Conservation (phyloP, 35 echinoderm and acorn worm species). For the Holothuria glaberrima region DNA sequence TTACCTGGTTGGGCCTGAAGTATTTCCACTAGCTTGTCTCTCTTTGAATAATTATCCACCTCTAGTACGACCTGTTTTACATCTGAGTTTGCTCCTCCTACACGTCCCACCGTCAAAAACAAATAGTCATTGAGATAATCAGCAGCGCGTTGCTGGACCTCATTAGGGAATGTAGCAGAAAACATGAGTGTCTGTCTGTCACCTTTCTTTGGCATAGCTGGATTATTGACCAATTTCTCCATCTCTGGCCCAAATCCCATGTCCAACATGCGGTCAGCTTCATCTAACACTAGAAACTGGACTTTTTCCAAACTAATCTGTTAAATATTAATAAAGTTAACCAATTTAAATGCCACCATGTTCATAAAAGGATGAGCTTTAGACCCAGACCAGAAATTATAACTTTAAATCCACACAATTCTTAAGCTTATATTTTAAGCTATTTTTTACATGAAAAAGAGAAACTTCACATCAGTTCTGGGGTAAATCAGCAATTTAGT, state of each 20-base stretch:
- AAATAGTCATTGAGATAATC: conserved; percentile 91
- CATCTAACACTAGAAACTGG: conserved; percentile 84
- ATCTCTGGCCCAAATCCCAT: conserved; percentile 98
- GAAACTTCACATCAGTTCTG: no score
- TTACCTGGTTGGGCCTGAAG: conserved; percentile 66
- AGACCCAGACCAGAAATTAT: no score
- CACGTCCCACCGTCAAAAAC: conserved; percentile 88
- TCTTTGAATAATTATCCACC: conserved; percentile 73
- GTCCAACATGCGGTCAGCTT: conserved; percentile 99
- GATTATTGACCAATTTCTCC: conserved; percentile 79
- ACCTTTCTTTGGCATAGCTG: conserved; percentile 88
- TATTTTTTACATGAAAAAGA: no score
- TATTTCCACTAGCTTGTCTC: conserved; percentile 82
- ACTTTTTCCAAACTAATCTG: conserved; percentile 84
- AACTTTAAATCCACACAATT: no score
- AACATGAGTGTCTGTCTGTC: conserved; percentile 93
- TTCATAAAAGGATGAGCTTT: no score
- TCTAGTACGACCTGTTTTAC: conserved; percentile 79
- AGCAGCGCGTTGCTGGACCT: conserved; percentile 86
- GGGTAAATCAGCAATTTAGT: no score
- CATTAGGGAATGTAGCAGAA: conserved; percentile 92
- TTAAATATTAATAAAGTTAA: neutral
- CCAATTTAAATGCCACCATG: no score
- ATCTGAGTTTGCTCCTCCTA: conserved; percentile 87
- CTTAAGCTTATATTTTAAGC: no score